A percentile compares a stretch with the other conserved stretches of the same genome.
Evolutionary conservation across 2,113 vertebrate genomes (phyloP).

Genomic region (Chrysochloris asiatica): DNA sequence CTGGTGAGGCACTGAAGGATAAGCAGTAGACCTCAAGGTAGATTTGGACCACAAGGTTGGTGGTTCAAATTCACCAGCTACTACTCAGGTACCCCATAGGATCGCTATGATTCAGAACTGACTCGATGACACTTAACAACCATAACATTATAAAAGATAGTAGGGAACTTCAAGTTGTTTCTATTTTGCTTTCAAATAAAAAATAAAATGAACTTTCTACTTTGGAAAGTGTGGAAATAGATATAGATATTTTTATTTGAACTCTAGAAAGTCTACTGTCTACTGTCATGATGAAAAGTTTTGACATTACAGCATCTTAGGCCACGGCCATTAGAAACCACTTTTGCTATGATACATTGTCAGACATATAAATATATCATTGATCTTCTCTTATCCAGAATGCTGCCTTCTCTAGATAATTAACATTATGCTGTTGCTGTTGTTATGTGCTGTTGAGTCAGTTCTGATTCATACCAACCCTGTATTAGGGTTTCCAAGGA

Average conservation of each 20-base stretch:
- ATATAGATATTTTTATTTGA: conserved; percentile 15
- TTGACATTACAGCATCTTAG: conserved; percentile 26
- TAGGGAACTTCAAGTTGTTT: conserved; percentile 11
- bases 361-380: conserved; percentile 50
- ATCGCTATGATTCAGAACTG: no score
- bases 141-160: neutral
- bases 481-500: no score
- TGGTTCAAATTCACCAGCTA: no score
- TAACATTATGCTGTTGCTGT: neutral
- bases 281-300: conserved; percentile 27
- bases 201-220: conserved; percentile 24
- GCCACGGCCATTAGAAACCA: conserved; percentile 23
- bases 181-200: conserved; percentile 37
- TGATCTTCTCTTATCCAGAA: conserved; percentile 14
- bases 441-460: no score
- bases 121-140: no score
- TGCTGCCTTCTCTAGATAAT: conserved; percentile 5
- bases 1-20: no score
- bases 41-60: no score
- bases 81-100: no score
- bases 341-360: conserved; percentile 25
- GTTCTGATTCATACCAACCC: no score
- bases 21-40: no score
- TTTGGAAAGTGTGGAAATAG: conserved; percentile 27
- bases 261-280: neutral